Base-by-base conservation (phyloP, 1,140 invertebrate genomes). In the Lanistes nyassanus region DNA sequence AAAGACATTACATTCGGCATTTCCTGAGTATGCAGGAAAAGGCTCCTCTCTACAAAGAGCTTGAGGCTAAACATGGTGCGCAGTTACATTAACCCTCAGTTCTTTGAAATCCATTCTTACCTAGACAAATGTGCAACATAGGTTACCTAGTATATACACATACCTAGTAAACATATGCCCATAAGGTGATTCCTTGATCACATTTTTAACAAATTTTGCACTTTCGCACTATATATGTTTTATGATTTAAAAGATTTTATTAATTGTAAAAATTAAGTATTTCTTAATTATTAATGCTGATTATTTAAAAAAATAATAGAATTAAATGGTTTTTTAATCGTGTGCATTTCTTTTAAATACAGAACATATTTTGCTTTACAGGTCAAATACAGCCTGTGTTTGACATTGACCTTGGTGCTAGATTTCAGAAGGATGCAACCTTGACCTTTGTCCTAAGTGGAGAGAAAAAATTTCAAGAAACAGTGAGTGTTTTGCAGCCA, bases 51-150 rank as follows among this genome's bases (percentile, higher is more conserved):
- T 82, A 79, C 73, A 26, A 66, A n/a, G 75, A 81, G 55, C 73
- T 86, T 42, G 80, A 82, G 66, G 64, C 74, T 29, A 86, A 84
- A 76, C 84, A 86, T 80, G 84, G 84, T 86, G 76, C n/a, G 76
- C n/a, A 55, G 29, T n/a, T n/a, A n/a, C n/a, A n/a, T n/a, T n/a
- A n/a, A n/a, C n/a, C n/a, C n/a, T n/a, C n/a, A n/a, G n/a, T n/a
- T n/a, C n/a, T n/a, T n/a, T n/a, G n/a, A n/a, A n/a, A n/a, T n/a
- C n/a, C n/a, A n/a, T n/a, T n/a, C n/a, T n/a, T n/a, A n/a, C n/a
- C n/a, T n/a, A n/a, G n/a, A n/a, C n/a, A n/a, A n/a, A n/a, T n/a
- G n/a, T n/a, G n/a, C n/a, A n/a, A n/a, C n/a, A n/a, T n/a, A n/a
- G n/a, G n/a, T n/a, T n/a, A n/a, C n/a, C n/a, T n/a, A n/a, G n/a